Evolutionary conservation across 2,888 invertebrate genomes (phyloP), one percentile per base, ranked within the genome.

Genomic region (Megastigmus dorsalis): DNA sequence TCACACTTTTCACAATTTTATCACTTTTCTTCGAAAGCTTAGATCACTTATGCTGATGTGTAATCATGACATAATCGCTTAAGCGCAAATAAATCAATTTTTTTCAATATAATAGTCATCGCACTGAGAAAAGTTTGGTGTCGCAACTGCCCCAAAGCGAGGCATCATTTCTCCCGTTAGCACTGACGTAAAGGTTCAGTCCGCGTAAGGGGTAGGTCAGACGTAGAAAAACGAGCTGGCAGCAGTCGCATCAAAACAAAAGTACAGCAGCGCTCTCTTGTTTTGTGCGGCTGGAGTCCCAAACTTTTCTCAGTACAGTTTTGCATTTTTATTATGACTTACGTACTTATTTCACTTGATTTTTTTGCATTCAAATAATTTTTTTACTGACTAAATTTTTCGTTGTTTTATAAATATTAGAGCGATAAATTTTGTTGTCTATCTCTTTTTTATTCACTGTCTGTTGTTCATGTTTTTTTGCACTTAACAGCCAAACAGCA

Each of bases 401-500:
- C 30, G 0, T 30, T 54, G 3, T 15, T 36, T 55, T 28, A 43
- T 41, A 23, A 28, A 23, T 55, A 33, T 43, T 55, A 5, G 26
- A 52, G 23, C 41, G 33, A 60, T 33, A 52, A 59, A 18, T 30
- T 52, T 52, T 50, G 36, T 43, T 36, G 28, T 54, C 28, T 38
- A 26, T 65, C 28, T 71, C 48, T 72, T 20, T 66, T 43, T 28
- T 63, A 28, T 28, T 76, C 70, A 75, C 76, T 55, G n/a, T 66
- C 43, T 62, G 43, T 75, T 72, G 70, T 60, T 77, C 63, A 77
- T 70, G 36, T 75, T 80, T 77, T 66, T 76, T 75, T 83, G 84
- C 84, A 86, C 85, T 83, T 81, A 80, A 85, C 87, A 87, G 88
- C 84, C 75, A 86, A 85, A 82, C 85, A 84, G 86, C 88, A 87